Evolutionary conservation across 2,113 vertebrate species (phyloP).

Genomic region (Semnornis frantzii): DNA sequence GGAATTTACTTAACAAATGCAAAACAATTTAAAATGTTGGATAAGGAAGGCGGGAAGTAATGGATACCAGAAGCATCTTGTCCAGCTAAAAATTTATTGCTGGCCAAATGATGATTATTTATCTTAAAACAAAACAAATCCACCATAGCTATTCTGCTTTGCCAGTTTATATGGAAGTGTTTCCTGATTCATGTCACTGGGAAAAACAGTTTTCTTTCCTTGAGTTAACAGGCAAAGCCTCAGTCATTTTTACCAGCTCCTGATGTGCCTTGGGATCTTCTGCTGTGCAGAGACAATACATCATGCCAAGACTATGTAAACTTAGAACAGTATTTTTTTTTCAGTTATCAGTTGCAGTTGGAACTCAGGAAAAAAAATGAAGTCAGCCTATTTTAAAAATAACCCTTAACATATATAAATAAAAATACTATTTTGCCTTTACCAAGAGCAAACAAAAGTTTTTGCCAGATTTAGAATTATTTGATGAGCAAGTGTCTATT

Average conservation of each 20-base stretch:
- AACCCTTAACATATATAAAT: background rate
- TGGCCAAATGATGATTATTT: constrained; percentile 11
- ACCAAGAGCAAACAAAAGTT: background rate
- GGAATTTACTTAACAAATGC: constrained; percentile 70
- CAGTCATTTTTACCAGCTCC: background rate
- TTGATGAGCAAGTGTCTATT: background rate
- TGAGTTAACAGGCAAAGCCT: background rate
- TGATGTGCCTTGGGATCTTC: background rate
- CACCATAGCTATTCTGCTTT: background rate
- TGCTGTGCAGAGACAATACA: background rate
- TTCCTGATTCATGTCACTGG: background rate
- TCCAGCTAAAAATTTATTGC: constrained; percentile 5
- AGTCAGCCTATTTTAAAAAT: background rate
- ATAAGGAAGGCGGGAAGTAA: background rate
- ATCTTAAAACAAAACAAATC: background rate
- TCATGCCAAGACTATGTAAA: background rate
- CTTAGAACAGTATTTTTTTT: background rate
- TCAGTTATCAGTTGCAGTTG: background rate
- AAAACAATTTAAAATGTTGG: constrained; percentile 53
- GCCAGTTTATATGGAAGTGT: background rate
- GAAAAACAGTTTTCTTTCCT: background rate
- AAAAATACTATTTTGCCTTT: background rate
- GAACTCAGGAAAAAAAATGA: background rate
- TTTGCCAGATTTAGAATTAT: background rate
- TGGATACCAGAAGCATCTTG: constrained; percentile 31